Base-by-base conservation (phyloP, 1,140 invertebrate genomes). In the Bombus sibiricus region DNA sequence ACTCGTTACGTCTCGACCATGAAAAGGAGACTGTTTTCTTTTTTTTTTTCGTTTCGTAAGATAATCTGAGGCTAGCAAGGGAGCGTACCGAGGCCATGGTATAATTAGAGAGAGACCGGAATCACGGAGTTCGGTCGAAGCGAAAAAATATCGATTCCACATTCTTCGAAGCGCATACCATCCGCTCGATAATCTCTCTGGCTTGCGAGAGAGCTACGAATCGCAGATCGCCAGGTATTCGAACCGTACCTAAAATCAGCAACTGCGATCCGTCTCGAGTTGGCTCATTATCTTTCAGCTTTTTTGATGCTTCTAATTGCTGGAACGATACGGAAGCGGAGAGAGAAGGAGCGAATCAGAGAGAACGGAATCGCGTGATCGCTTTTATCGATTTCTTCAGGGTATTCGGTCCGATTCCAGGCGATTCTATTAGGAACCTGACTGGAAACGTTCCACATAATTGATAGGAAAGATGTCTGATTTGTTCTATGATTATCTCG, bases 231-330 rank as follows among this genome's bases (percentile, higher is more conserved):
- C 28, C 32, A n/a, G 59, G 53, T 34, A 41, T 73, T 39, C 71
- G 32, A 47, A n/a, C 28, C 59, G 68, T 37, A 77, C 75, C 85
- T 84, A 87, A 87, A 87, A 87, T 87, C 86, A 87, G 86, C 22
- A 57, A 79, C 66, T 87, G 22, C 75, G 82, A 87, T 85, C 86
- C 86, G 82, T 85, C 75, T 57, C 73, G 18, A 83, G 18, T 53
- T 53, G 32, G 25, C 34, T 83, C 84, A 82, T 86, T 86, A 86
- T 71, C 85, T 39, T 74, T 69, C 69, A 41, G 8, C 75, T 79
- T 39, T 68, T 72, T 15, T 32, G 86, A 84, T 59, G 66, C 76
- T 79, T 87, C 75, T 87, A 87, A 87, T 87, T 84, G 82, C 73
- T 75, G 34, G 18, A 32, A 34, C 47, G 53, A 41, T 2, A 77